Conservation (phyloP, 2,113 vertebrate genomes). For the Microtus oregoni region DNA sequence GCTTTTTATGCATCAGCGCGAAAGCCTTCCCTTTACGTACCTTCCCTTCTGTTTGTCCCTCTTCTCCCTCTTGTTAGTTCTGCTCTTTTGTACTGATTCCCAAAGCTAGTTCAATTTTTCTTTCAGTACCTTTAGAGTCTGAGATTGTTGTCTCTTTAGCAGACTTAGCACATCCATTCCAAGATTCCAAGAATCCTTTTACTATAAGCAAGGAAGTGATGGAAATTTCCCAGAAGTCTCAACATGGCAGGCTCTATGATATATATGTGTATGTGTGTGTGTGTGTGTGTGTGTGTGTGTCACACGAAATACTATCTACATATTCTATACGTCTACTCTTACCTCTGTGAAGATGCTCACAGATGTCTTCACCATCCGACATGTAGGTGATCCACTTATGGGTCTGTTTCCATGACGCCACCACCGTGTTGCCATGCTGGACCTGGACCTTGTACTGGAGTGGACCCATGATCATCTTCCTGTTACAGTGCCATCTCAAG, state of each 20-base stretch:
- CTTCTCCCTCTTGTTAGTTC: background rate
- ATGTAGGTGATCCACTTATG: slow-evolving; percentile 90
- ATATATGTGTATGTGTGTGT: too few relatives aligned
- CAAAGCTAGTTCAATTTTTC: slow-evolving; percentile 10
- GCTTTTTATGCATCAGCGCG: background rate
- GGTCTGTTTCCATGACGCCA: slow-evolving; percentile 86
- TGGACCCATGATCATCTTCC: slow-evolving; percentile 86
- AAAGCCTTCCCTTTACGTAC: background rate
- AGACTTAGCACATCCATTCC: background rate
- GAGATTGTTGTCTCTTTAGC: background rate
- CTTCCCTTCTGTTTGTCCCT: background rate
- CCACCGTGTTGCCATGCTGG: slow-evolving; percentile 83
- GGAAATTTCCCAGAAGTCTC: slow-evolving; percentile 24
- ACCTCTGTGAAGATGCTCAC: slow-evolving; percentile 93
- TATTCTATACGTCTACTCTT: slow-evolving; percentile 57
- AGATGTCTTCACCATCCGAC: slow-evolving; percentile 89
- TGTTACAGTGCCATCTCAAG: slow-evolving; percentile 91
- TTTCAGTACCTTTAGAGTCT: background rate
- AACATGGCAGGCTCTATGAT: background rate
- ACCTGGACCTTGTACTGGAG: slow-evolving; percentile 88
- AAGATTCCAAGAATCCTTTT: background rate
- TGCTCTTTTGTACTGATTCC: slow-evolving; percentile 11
- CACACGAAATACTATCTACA: background rate
- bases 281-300: too few relatives aligned
- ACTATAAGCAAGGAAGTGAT: background rate